Evolutionary conservation across 2,113 vertebrate species (phyloP).

Genomic region (Martes martes): DNA sequence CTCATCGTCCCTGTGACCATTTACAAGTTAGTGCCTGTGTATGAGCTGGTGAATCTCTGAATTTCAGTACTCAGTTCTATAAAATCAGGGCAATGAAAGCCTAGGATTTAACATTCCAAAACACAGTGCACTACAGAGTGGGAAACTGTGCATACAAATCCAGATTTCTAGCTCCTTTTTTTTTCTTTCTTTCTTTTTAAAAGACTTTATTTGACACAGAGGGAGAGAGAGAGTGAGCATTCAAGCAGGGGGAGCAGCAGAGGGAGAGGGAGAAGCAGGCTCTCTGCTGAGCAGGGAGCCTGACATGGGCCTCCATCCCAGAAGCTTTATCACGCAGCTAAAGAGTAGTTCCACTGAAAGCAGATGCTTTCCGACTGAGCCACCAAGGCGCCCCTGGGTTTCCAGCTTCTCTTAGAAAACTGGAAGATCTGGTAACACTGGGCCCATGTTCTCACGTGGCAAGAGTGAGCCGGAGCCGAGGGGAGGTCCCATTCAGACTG

Average conservation of each 20-base stretch:
- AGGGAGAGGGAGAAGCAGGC: too few relatives aligned
- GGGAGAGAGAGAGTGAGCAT: too few relatives aligned
- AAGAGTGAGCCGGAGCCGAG: not conserved
- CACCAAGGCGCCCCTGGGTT: too few relatives aligned
- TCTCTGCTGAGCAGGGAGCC: too few relatives aligned
- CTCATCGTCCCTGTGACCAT: not conserved
- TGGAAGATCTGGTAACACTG: not conserved
- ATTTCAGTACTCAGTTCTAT: not conserved
- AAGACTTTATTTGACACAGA: too few relatives aligned
- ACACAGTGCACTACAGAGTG: not conserved
- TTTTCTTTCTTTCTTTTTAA: too few relatives aligned
- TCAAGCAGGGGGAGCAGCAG: too few relatives aligned
- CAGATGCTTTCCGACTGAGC: too few relatives aligned
- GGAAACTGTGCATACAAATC: not conserved
- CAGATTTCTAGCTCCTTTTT: not conserved
- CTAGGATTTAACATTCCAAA: not conserved
- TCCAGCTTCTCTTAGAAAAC: slow-evolving; percentile 16
- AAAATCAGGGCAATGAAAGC: not conserved
- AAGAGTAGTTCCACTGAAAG: too few relatives aligned
- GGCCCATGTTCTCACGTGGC: not conserved
- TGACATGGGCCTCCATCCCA: too few relatives aligned
- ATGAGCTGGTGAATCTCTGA: not conserved
- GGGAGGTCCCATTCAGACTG: not conserved
- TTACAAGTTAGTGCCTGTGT: not conserved
- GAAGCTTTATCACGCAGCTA: too few relatives aligned